phyloP scores from a whole-genome alignment of 2,888 invertebrate genomes.

The Macrophya annulata region DNA sequence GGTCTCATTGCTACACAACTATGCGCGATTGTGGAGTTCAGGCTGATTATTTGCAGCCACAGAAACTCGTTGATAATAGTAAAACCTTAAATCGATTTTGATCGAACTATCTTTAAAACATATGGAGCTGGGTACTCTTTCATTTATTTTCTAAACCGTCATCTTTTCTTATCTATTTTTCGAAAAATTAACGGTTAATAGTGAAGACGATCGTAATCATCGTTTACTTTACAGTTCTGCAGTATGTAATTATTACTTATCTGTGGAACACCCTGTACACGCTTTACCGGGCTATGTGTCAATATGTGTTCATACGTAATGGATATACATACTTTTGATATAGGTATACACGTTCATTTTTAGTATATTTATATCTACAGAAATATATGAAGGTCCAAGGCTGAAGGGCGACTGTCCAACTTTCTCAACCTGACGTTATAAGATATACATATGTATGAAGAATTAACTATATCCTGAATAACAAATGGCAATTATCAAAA shows the following conservation, averaged over 20 bases:
- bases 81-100: not conserved
- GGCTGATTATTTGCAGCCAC: not conserved
- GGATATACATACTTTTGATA: not conserved
- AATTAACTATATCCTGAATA: not conserved
- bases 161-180: not conserved
- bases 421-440: not conserved
- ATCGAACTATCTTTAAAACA: not conserved
- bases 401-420: not conserved
- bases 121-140: not conserved
- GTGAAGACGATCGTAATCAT: not conserved
- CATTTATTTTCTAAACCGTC: not conserved
- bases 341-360: not conserved
- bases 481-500: not conserved
- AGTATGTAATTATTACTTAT: not conserved
- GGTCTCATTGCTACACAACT: not conserved
- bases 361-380: not conserved
- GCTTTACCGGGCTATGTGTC: not conserved
- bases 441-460: no score
- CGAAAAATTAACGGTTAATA: not conserved
- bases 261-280: not conserved
- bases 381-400: constrained; percentile 1
- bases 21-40: not conserved
- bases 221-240: not conserved
- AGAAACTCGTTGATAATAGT: not conserved
- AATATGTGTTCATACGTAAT: not conserved